Conservation (phyloP, 2,113 vertebrate genomes). For the Mugil cephalus region DNA sequence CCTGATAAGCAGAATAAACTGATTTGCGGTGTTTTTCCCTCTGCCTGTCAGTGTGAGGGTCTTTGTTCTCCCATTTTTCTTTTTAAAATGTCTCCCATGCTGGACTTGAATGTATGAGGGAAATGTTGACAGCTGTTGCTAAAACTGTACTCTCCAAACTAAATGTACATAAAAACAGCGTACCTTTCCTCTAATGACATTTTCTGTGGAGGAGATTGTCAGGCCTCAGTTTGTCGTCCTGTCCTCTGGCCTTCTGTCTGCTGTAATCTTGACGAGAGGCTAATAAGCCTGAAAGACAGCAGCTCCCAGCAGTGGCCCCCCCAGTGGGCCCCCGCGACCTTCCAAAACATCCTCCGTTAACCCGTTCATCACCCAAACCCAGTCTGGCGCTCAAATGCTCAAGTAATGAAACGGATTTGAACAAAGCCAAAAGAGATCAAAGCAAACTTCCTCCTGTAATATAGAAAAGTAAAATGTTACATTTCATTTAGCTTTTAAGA, state of each 20-base stretch:
- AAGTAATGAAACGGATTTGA: slow-evolving; percentile 78
- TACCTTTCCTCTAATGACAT: slow-evolving; percentile 51
- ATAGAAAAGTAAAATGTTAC: slow-evolving; percentile 49
- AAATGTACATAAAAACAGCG: slow-evolving; percentile 18
- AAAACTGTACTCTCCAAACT: neutral
- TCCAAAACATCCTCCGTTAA: slow-evolving; percentile 57
- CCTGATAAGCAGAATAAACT: slow-evolving; percentile 59
- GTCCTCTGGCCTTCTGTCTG: slow-evolving; percentile 39
- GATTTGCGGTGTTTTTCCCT: slow-evolving; percentile 26
- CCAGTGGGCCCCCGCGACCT: slow-evolving; percentile 36
- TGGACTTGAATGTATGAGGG: neutral
- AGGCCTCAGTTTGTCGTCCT: slow-evolving; percentile 42
- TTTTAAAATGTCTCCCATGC: slow-evolving; percentile 15
- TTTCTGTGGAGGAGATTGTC: slow-evolving; percentile 52
- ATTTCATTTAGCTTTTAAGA: slow-evolving; percentile 59
- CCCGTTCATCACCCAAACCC: slow-evolving; percentile 43
- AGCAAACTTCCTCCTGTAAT: slow-evolving; percentile 57
- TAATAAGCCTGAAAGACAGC: slow-evolving; percentile 62
- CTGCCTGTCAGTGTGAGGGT: slow-evolving; percentile 7
- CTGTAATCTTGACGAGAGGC: slow-evolving; percentile 64
- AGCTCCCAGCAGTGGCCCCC: slow-evolving; percentile 33
- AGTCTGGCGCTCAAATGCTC: slow-evolving; percentile 58
- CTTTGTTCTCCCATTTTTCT: slow-evolving; percentile 11
- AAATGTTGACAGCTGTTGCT: neutral
- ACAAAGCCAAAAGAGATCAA: slow-evolving; percentile 51